Evolutionary conservation across 2,113 vertebrate species (phyloP).

Genomic region (Ptilorrhoa leucosticta): DNA sequence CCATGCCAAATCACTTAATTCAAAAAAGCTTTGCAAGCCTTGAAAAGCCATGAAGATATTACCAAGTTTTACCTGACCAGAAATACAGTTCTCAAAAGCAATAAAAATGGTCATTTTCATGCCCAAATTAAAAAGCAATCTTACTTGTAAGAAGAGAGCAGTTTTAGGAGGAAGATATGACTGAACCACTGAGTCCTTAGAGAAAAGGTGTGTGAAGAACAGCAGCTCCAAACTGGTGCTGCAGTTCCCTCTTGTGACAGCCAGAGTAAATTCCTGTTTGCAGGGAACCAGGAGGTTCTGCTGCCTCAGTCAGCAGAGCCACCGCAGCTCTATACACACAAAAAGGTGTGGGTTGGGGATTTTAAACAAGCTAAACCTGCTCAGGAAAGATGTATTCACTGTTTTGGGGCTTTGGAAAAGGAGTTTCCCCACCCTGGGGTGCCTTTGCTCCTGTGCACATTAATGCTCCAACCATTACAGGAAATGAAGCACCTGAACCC

Average conservation of each 20-base stretch:
- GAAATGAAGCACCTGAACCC: accelerated
- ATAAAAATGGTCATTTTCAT: not conserved
- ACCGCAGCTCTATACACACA: accelerated
- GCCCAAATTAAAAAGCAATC: not conserved
- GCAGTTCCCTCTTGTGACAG: slow-evolving; percentile 39
- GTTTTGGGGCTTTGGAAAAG: not conserved
- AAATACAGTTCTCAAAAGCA: not conserved
- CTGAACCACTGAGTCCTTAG: not conserved
- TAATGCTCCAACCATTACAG: accelerated
- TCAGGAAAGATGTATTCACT: accelerated
- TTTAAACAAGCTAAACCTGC: not conserved
- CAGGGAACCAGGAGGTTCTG: not conserved
- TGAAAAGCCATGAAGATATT: not conserved
- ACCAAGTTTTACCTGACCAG: not conserved
- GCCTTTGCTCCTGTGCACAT: not conserved
- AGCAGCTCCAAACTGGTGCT: not conserved
- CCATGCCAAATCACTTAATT: not conserved
- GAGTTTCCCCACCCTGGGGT: not conserved
- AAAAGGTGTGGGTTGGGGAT: accelerated
- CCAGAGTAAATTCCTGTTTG: not conserved
- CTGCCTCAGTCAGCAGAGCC: not conserved
- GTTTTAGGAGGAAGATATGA: not conserved
- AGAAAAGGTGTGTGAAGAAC: not conserved
- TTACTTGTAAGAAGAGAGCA: not conserved
- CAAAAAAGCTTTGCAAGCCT: not conserved